A percentile compares a stretch with the other conserved stretches of the same genome.
Conservation (phyloP, 2,797 vertebrate species). For the Phyllotis vaccarum region DNA sequence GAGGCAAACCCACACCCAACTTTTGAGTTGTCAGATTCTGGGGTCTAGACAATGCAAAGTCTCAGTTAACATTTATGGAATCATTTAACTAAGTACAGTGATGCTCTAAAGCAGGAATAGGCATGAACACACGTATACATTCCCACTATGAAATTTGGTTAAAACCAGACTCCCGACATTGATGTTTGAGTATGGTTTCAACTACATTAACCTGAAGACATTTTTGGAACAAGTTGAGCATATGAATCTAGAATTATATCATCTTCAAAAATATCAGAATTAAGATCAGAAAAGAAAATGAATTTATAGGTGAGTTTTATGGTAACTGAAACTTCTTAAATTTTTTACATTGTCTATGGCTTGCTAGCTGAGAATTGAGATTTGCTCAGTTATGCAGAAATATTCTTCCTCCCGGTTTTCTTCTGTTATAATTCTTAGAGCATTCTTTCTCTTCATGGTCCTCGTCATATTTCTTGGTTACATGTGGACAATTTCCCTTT, state of each 20-base stretch:
- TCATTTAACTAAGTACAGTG: not conserved
- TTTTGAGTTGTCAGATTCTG: not conserved
- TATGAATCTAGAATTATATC: not conserved
- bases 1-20: not conserved
- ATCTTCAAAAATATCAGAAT: not conserved
- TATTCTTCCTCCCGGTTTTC: not conserved
- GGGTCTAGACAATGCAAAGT: fast-evolving
- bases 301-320: not conserved
- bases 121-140: not conserved
- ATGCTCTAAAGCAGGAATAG: not conserved
- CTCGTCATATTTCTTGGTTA: not conserved
- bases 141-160: not conserved
- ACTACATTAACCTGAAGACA: not conserved
- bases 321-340: not conserved
- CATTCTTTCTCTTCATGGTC: not conserved
- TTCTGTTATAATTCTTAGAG: not conserved
- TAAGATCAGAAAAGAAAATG: not conserved
- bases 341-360: not conserved
- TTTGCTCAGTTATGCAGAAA: not conserved
- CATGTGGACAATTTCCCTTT: not conserved
- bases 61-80: not conserved
- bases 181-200: not conserved
- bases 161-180: not conserved
- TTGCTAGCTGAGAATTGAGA: not conserved
- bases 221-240: not conserved